A percentile compares a stretch with the other conserved stretches of the same genome.
These are phyloP conservation scores for Trinorchestia longiramus DNA, from an alignment of 1,140 invertebrate species.

Conservation along the genomic window DNA sequence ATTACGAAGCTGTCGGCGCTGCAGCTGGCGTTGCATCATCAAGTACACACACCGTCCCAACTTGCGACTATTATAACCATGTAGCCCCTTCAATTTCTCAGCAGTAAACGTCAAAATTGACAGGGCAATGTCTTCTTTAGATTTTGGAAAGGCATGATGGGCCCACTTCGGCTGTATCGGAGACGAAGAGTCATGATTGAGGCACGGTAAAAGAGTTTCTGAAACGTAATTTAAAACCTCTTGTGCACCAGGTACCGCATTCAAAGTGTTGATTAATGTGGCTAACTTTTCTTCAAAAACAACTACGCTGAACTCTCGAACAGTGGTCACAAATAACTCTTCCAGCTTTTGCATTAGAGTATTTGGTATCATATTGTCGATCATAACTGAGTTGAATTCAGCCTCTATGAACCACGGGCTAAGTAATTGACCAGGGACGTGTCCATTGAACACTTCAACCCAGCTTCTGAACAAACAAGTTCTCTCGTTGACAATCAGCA, in stretches of 20 bases:
- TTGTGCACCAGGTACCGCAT: not conserved
- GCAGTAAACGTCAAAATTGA: not conserved
- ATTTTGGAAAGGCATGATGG: not conserved
- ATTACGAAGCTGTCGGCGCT: not conserved
- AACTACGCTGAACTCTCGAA: not conserved
- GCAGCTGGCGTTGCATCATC: not conserved
- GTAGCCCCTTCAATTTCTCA: not conserved
- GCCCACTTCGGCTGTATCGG: not conserved
- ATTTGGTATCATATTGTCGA: not conserved
- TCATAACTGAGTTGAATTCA: not conserved
- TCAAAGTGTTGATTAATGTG: not conserved
- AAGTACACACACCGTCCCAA: constrained; percentile 12
- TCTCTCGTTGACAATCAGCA: constrained; percentile 8
- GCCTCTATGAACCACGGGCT: constrained; percentile 16
- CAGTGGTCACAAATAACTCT: not conserved
- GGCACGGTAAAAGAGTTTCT: not conserved
- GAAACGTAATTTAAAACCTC: not conserved
- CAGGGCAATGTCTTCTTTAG: not conserved
- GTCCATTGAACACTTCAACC: not conserved
- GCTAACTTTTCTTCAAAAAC: not conserved
- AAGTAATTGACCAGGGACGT: not conserved
- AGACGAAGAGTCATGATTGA: not conserved
- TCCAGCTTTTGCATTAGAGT: not conserved
- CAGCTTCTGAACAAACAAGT: not conserved
- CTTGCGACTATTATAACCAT: not conserved